These are phyloP conservation scores for Ernsta delagoae DNA, from an alignment of 2,888 invertebrate genomes.

Conservation along the genomic window DNA sequence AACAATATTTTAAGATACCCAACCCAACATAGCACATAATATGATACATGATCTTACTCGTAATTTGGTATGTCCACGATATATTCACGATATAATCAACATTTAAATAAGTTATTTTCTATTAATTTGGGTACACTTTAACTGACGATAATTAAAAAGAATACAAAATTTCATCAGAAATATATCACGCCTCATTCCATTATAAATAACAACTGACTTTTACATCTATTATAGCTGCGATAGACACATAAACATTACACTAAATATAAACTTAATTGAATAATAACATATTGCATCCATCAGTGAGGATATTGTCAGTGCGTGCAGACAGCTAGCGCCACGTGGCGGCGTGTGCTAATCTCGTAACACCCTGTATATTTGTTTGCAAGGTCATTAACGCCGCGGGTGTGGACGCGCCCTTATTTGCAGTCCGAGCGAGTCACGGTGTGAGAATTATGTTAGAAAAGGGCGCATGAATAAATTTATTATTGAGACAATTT, in stretches of 20 bases:
- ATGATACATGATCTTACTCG: too few relatives aligned
- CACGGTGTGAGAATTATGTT: not conserved
- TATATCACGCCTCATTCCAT: not conserved
- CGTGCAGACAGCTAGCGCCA: conserved; percentile 36
- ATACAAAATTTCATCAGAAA: not conserved
- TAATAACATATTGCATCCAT: conserved; percentile 28
- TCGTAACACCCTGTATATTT: conserved; percentile 69
- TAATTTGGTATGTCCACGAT: too few relatives aligned
- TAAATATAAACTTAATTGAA: conserved; percentile 26
- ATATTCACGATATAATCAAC: too few relatives aligned
- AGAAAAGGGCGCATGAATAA: not conserved
- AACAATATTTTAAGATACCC: too few relatives aligned
- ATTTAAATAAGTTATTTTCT: too few relatives aligned
- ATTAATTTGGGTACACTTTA: too few relatives aligned
- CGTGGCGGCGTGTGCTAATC: conserved; percentile 58
- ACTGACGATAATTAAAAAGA: too few relatives aligned
- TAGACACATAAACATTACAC: not conserved
- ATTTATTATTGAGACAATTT: not conserved
- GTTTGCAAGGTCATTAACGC: conserved; percentile 70
- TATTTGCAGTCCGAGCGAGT: conserved; percentile 24
- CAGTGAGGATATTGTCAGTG: conserved; percentile 18
- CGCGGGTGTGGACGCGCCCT: conserved; percentile 59
- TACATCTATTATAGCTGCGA: not conserved
- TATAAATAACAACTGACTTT: not conserved
- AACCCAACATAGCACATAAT: too few relatives aligned